These are phyloP conservation scores for Apostichopus japonicus DNA, from an alignment of 35 echinoderm and acorn worm species.

Conservation along the genomic window DNA sequence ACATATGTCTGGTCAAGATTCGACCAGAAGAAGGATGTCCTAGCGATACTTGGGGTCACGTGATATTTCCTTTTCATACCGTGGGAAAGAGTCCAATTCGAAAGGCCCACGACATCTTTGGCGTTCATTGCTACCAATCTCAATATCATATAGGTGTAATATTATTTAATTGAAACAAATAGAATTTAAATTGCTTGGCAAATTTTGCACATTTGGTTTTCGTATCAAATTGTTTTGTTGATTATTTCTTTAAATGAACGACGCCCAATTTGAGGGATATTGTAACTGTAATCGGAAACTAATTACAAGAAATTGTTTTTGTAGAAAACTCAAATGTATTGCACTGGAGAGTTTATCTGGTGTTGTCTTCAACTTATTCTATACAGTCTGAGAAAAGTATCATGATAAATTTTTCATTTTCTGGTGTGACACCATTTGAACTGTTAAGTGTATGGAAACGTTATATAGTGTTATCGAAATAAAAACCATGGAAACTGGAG, in stretches of 20 bases:
- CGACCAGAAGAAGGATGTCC: background rate
- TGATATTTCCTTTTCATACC: constrained; percentile 15
- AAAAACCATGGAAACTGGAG: no score
- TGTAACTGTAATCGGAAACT: background rate
- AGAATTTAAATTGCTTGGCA: background rate
- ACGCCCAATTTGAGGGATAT: background rate
- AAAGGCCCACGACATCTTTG: background rate
- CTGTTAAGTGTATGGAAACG: no score
- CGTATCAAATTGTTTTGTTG: background rate
- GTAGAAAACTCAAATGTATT: background rate
- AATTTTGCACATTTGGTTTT: background rate
- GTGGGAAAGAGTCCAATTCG: background rate
- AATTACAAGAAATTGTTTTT: background rate
- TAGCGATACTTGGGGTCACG: background rate
- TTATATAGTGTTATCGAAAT: no score
- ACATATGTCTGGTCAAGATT: constrained; percentile 43
- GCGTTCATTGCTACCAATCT: background rate
- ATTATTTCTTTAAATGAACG: background rate
- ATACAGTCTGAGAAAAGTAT: no score
- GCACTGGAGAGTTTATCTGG: no score
- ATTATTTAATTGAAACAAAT: background rate
- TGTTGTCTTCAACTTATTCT: no score
- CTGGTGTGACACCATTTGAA: no score
- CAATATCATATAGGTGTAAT: background rate
- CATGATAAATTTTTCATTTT: no score